Percentiles rank a stretch among this genome's conserved stretches.
Evolutionary conservation across 37 sponge, comb jelly and placozoan species (phyloP).

Genomic region (Crambe crambe): DNA sequence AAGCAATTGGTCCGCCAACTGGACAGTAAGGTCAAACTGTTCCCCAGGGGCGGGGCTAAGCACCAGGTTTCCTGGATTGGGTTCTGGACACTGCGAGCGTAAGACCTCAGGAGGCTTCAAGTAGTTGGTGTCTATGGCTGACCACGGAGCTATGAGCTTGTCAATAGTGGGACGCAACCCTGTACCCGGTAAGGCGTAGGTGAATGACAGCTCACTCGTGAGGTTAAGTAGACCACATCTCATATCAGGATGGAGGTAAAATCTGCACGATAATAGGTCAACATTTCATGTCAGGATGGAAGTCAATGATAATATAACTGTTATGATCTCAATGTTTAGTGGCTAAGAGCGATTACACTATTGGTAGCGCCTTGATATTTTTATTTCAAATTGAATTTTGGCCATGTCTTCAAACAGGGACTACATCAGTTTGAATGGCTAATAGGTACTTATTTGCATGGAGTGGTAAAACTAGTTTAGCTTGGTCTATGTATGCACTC

Average conservation of each 20-base stretch:
- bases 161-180: conserved; percentile 58
- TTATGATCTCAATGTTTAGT: neutral
- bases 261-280: too few species aligned
- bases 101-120: neutral
- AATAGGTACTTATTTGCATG: too few species aligned
- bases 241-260: conserved; percentile 53
- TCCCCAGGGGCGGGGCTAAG: conserved; percentile 82
- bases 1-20: conserved; percentile 66
- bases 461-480: too few species aligned
- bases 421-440: too few species aligned
- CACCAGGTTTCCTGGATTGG: conserved; percentile 38
- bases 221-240: conserved; percentile 36
- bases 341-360: too few species aligned
- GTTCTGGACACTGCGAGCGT: conserved; percentile 35
- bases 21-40: conserved; percentile 77
- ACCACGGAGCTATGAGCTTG: conserved; percentile 69
- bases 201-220: neutral
- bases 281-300: too few species aligned
- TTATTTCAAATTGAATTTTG: too few species aligned
- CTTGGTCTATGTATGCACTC: conserved; percentile 15
- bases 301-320: neutral
- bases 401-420: too few species aligned
- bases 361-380: too few species aligned
- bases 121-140: conserved; percentile 59
- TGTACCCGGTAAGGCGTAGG: conserved; percentile 28